Evolutionary conservation across 2,113 vertebrate species (phyloP).

Genomic region (Cranoglanis bouderius): DNA sequence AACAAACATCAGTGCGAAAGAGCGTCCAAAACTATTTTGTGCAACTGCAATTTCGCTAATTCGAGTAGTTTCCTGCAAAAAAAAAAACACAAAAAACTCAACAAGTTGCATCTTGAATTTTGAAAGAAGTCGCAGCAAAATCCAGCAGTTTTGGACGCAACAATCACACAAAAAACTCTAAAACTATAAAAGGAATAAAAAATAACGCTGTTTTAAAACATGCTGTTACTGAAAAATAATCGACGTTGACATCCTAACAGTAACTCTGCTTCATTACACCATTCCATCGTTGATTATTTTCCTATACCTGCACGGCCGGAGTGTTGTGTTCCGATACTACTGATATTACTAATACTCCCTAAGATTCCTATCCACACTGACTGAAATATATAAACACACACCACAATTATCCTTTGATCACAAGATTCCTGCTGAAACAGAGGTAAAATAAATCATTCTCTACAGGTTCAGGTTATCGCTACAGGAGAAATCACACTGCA

Average conservation of each 20-base stretch:
- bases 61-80: too few species aligned
- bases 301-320: background rate
- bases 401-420: background rate
- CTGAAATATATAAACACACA: background rate
- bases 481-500: background rate
- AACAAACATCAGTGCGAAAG: too few species aligned
- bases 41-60: too few species aligned
- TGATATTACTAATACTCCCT: background rate
- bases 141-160: too few species aligned
- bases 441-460: background rate
- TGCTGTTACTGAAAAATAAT: background rate
- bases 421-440: background rate
- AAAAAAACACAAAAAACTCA: too few species aligned
- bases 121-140: too few species aligned
- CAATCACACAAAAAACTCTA: too few species aligned
- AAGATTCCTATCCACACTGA: background rate
- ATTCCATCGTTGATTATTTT: background rate
- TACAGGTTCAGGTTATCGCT: background rate
- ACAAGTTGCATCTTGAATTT: too few species aligned
- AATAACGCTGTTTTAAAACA: background rate
- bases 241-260: background rate
- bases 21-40: too few species aligned
- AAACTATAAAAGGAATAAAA: background rate
- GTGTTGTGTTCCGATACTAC: background rate
- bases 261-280: background rate